Conservation (phyloP, 2,113 vertebrate genomes). For the Paradisaea rubra region DNA sequence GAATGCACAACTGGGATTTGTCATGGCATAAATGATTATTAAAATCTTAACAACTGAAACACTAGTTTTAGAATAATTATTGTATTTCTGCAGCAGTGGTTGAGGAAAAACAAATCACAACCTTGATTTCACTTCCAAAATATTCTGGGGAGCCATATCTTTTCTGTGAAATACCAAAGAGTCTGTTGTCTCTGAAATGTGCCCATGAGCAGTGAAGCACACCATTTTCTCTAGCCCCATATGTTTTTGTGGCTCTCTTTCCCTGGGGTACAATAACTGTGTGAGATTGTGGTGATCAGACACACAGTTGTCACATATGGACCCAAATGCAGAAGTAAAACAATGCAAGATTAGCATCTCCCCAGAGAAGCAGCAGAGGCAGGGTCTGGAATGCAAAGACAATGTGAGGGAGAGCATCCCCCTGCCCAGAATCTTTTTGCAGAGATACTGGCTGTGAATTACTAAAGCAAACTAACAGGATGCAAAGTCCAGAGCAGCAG, state of each 20-base stretch:
- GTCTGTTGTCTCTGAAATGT: not conserved
- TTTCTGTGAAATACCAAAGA: not conserved
- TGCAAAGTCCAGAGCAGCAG: not conserved
- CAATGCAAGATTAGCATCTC: not conserved
- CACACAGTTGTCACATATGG: conserved; percentile 21
- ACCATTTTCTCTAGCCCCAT: conserved; percentile 34
- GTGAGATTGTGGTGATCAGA: conserved; percentile 37
- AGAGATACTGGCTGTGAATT: not conserved
- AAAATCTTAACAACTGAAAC: not conserved
- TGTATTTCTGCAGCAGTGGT: not conserved
- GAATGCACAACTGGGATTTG: not conserved
- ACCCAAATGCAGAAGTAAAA: not conserved
- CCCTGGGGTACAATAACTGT: conserved; percentile 56
- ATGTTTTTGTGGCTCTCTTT: conserved; percentile 60
- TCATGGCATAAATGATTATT: not conserved
- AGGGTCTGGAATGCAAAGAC: not conserved
- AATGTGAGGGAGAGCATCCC: not conserved
- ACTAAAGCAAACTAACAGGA: not conserved
- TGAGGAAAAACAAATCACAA: not conserved
- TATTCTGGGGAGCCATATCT: not conserved
- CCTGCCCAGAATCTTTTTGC: not conserved
- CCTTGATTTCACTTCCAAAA: not conserved
- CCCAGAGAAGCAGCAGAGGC: not conserved
- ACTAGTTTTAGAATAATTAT: not conserved
- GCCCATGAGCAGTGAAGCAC: conserved; percentile 28